Evolutionary conservation across 2,797 vertebrate genomes (phyloP), one percentile per base, ranked within the genome.

Genomic region (Tamandua tetradactyla): DNA sequence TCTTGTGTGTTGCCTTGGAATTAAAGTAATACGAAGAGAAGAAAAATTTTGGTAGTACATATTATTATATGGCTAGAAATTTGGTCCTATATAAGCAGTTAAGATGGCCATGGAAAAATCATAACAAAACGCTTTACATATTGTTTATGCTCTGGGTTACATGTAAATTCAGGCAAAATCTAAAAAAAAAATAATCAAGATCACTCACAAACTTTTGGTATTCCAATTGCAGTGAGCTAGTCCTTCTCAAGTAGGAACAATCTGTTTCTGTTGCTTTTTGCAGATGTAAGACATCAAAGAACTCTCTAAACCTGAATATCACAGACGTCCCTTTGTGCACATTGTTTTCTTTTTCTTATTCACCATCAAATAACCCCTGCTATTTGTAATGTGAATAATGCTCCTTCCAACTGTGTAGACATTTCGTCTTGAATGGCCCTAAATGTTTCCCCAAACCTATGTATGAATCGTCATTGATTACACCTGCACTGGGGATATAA

Each of bases 401-500:
- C 22, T 22, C 35, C 61, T 82, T 23, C 32, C 12, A 62, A 66
- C 10, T 47, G 7, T 66, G 11, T 35, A 47, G 30, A 49, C 42
- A 25, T 47, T 83, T 49, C 20, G 14, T 83, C 66, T 66, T 82
- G 5, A 23, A 62, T 44, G 44, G 40, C 15, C 11, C 35, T 64
- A 64, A 64, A 64, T 82, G 42, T 64, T 44, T 64, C 35, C 25
- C 59, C 42, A 47, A 23, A 68, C 30, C 32, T 57, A 2, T 0
- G 9, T 4, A n/a, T 81, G 64, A 23, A 20, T 0, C 13, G 0
- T 9, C 66, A 2, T 8, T 1, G 72, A 17, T 7, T 66, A 69
- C 52, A 5, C 4, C 23, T 40, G 8, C 30, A 4, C 0, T 23
- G 35, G 35, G 23, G 72, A 10, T 32, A 32, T 4, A 12, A 83